These are phyloP conservation scores for Enteromius anoplus DNA, from an alignment of 2,797 vertebrate species.

Conservation along the genomic window DNA sequence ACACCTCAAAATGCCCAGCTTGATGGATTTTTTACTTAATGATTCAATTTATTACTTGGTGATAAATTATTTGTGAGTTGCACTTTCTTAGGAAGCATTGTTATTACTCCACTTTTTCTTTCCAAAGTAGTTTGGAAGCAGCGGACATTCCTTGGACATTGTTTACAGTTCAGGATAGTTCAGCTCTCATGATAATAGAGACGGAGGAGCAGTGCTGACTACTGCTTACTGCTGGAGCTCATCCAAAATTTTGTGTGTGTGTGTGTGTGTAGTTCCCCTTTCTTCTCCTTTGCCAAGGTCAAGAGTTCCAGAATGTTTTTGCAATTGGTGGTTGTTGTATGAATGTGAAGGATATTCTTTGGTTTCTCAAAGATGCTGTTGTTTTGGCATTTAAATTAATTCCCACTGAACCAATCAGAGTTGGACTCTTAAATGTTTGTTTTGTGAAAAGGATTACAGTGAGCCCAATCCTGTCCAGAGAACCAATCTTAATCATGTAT, in stretches of 20 bases:
- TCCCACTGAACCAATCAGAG: neutral
- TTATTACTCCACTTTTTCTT: neutral
- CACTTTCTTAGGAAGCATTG: neutral
- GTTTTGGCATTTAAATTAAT: neutral
- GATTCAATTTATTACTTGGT: neutral
- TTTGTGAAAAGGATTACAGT: neutral
- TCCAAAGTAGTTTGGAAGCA: neutral
- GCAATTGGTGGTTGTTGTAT: constrained; percentile 11
- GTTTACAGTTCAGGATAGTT: neutral
- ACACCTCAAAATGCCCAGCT: neutral
- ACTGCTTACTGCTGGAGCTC: constrained; percentile 18
- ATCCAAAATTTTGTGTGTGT: constrained; percentile 20
- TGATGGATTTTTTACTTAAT: neutral
- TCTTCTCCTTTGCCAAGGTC: neutral
- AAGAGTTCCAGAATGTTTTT: constrained; percentile 3
- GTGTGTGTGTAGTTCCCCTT: neutral
- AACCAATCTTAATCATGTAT: neutral
- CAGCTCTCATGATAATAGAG: constrained; percentile 10
- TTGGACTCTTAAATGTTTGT: neutral
- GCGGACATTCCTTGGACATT: neutral
- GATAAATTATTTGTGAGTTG: neutral
- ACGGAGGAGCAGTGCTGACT: neutral
- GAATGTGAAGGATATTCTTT: neutral
- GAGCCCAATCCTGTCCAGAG: neutral
- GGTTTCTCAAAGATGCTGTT: neutral